phyloP scores from a whole-genome alignment of 2,113 vertebrate genomes.

The Arvicanthis niloticus region DNA sequence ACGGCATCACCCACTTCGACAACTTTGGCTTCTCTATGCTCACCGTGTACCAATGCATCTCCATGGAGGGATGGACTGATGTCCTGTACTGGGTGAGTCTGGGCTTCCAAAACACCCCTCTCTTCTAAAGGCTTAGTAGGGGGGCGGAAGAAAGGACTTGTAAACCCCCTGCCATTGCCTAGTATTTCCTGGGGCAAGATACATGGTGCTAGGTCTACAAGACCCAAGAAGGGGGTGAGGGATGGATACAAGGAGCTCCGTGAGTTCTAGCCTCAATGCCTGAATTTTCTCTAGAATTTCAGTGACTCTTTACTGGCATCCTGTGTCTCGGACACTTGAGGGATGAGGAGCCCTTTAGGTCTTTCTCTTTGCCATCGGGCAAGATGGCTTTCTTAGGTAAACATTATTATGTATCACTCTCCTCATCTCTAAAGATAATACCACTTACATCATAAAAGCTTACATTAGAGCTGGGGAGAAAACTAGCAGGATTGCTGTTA shows the following conservation, averaged over 20 bases:
- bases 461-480: neutral
- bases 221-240: neutral
- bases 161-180: neutral
- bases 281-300: neutral
- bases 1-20: conserved; percentile 98
- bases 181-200: neutral
- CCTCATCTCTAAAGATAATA: neutral
- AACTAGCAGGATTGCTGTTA: neutral
- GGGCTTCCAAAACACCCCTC: fast-evolving
- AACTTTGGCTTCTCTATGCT: conserved; percentile 99
- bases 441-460: neutral
- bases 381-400: neutral
- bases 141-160: fast-evolving
- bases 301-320: neutral
- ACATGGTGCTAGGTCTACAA: neutral
- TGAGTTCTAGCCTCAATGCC: neutral
- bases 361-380: neutral
- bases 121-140: fast-evolving
- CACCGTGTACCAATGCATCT: conserved; percentile 98
- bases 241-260: neutral
- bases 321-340: neutral
- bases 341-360: neutral
- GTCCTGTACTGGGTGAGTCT: conserved; percentile 96
- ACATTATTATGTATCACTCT: neutral
- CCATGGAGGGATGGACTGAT: conserved; percentile 98